phyloP scores from a whole-genome alignment of 2,888 invertebrate genomes.

The Dorcus parallelipipedus region DNA sequence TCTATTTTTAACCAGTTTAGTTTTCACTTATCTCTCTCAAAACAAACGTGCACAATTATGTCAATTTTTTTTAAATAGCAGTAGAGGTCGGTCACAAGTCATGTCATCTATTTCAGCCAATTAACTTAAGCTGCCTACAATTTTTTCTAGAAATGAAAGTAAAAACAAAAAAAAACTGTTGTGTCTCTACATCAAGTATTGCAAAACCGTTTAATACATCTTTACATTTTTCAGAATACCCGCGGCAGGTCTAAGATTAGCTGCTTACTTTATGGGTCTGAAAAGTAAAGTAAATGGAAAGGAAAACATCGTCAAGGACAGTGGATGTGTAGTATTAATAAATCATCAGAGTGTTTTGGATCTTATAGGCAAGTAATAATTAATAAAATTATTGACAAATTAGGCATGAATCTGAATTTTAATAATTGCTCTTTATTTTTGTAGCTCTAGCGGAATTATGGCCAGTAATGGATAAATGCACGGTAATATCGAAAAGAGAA shows the following conservation, averaged over 20 bases:
- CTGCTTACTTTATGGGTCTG: constrained; percentile 59
- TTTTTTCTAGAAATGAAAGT: too few relatives aligned
- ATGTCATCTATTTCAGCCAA: too few relatives aligned
- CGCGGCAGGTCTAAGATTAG: constrained; percentile 60
- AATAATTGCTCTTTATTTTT: constrained; percentile 17
- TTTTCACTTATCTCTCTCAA: too few relatives aligned
- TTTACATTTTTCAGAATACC: constrained; percentile 57
- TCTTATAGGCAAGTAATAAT: constrained; percentile 64
- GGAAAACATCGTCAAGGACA: constrained; percentile 70
- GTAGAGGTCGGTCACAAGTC: too few relatives aligned
- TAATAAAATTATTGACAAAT: background rate
- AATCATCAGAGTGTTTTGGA: constrained; percentile 90
- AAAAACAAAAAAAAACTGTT: background rate
- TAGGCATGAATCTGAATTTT: background rate
- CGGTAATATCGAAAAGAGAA: constrained; percentile 81
- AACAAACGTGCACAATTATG: too few relatives aligned
- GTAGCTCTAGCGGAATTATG: constrained; percentile 73
- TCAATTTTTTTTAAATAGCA: too few relatives aligned
- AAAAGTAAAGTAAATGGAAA: constrained; percentile 69
- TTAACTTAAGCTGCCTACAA: too few relatives aligned
- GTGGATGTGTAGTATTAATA: constrained; percentile 76
- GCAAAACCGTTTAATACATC: too few relatives aligned
- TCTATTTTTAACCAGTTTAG: too few relatives aligned
- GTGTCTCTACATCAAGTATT: too few relatives aligned
- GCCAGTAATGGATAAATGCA: constrained; percentile 77